These are phyloP conservation scores for Porites rus DNA, from an alignment of 92 coral and sea anemone species.

Conservation along the genomic window DNA sequence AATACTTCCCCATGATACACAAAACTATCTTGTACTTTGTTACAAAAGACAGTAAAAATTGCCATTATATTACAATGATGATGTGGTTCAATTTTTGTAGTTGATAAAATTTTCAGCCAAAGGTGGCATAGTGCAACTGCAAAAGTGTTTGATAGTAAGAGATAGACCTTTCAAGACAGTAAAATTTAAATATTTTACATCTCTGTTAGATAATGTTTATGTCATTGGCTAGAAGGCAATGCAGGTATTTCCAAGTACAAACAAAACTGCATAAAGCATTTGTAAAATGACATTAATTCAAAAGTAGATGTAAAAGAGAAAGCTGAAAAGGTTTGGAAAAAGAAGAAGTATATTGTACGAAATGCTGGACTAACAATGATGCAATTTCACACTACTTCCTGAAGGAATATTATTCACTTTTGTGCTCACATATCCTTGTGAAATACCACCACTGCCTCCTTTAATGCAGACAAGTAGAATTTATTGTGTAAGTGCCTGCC, in stretches of 20 bases:
- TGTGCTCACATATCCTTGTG: neutral
- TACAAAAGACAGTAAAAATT: slow-evolving; percentile 42
- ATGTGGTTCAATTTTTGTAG: neutral
- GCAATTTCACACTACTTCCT: neutral
- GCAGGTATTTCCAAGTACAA: neutral
- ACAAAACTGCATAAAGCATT: neutral
- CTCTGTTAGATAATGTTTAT: neutral
- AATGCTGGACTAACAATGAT: neutral
- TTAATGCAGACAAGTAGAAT: neutral
- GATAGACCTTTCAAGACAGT: neutral
- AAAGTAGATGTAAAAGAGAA: no score
- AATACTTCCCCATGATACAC: slow-evolving; percentile 13
- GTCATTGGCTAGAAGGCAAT: neutral
- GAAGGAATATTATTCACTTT: neutral
- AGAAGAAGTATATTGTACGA: no score
- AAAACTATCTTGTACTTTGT: slow-evolving; percentile 40
- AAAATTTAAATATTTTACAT: neutral
- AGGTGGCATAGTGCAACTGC: neutral
- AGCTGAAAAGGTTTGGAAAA: no score
- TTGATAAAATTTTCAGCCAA: slow-evolving; percentile 1
- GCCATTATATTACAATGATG: slow-evolving; percentile 17
- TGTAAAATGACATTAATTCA: neutral
- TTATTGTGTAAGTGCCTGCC: no score
- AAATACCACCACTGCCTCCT: slow-evolving; percentile 7
- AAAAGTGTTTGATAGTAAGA: neutral